Conservation (phyloP, 2,888 invertebrate species). For the Dolichopus griseipennis region DNA sequence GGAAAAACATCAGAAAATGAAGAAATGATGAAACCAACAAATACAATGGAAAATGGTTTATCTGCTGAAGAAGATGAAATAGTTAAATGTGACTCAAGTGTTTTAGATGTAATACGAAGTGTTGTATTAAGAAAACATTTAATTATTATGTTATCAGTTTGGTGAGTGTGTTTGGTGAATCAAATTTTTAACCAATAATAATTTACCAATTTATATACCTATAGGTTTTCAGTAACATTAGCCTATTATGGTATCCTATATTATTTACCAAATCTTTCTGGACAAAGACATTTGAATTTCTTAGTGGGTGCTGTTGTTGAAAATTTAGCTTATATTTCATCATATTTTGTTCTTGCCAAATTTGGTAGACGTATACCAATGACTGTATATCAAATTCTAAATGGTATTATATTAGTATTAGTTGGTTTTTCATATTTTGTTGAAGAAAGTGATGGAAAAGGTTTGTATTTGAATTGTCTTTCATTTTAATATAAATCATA, state of each 20-base stretch:
- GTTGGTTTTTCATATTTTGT: constrained; percentile 31
- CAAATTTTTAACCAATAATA: neutral
- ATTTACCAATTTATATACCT: no score
- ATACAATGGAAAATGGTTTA: neutral
- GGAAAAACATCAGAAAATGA: neutral
- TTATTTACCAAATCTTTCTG: constrained; percentile 40
- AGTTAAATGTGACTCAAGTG: neutral
- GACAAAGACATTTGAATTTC: constrained; percentile 45
- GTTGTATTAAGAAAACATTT: constrained; percentile 24
- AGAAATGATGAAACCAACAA: no score
- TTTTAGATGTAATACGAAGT: constrained; percentile 20
- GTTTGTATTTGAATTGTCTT: neutral
- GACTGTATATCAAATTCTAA: constrained; percentile 38
- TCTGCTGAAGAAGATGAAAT: neutral
- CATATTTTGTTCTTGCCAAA: constrained; percentile 37
- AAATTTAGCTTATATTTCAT: constrained; percentile 39
- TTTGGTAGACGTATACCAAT: constrained; percentile 44
- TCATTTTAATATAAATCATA: no score
- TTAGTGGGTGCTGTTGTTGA: constrained; percentile 46
- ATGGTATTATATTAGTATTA: constrained; percentile 39
- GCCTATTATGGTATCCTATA: constrained; percentile 43
- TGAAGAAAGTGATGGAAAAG: neutral
- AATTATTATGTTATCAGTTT: constrained; percentile 24
- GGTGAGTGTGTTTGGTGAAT: constrained; percentile 32
- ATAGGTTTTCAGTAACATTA: constrained; percentile 40